Base-by-base conservation (phyloP, 37 sponge, comb jelly and placozoan species). In the Trichoplax adhaerens region DNA sequence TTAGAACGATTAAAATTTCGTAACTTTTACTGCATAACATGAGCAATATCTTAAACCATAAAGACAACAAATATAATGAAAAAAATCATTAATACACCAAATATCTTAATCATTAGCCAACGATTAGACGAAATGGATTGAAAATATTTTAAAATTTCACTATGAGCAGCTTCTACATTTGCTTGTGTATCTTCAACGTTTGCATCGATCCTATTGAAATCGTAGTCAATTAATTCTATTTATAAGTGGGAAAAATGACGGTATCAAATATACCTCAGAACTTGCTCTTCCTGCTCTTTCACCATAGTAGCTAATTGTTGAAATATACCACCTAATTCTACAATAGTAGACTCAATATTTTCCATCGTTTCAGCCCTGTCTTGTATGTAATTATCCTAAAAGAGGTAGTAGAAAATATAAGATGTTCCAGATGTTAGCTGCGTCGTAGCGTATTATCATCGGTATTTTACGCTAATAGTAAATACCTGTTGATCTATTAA, bases 101-200 rank as follows among this genome's bases (percentile, higher is more conserved):
- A 97, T 73, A 97, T 86, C 66, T 97, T 91, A 53, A 97, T 66
- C 90, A 97, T 97, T 2, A 97, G 83, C 99, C 99, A 97, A 57
- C 99, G 80, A 77, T 92, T 92, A n/a, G 93, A 92, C 6, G 93
- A 89, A 57, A 97, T 80, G 52, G 82, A 81, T 69, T 89, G 81
- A 76, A 97, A 92, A 60, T 97, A 97, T 76, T 97, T 97, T 53
- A 97, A 77, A 29, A 97, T 84, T 80, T 97, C 99, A 5, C 82
- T 78, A 69, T 97, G 87, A 7, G 89, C 99, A 8, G 90, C 90
- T 54, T 97, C 90, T n/a, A 97, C 88, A 77, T 97, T 91, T 53
- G 69, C 78, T 52, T 86, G 78, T 10, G 85, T 79, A 53, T 92
- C 93, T 4, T 74, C 73, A 55, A 92, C 90, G 63, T 97, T 97